Base-by-base conservation (phyloP, 2,888 invertebrate species). In the Morpho deidamia region DNA sequence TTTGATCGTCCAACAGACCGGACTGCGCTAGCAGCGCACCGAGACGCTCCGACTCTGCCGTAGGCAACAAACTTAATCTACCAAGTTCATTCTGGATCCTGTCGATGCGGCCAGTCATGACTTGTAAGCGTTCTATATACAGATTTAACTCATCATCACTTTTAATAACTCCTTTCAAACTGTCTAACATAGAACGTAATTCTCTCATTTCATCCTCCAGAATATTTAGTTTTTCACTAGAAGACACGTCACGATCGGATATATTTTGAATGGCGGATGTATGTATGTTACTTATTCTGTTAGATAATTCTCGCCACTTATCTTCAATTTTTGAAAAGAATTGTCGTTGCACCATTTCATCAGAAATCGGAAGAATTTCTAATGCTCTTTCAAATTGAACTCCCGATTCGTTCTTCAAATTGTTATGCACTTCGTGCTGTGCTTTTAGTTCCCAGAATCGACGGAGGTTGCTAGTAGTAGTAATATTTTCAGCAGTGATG, bases 391-490 rank as follows among this genome's bases (percentile, higher is more conserved):
- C 95, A 65, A 96, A 93, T 58, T 93, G 92, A 42, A 91, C 88
- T 11, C 93, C 92, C 0, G 95, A 93, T 64, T 95, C 95, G 56
- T 93, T 93, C 50, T 94, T 92, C 46, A 96, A 91, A 62, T 93
- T 93, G 64, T 95, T 95, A 74, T 96, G 92, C 23, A 96, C 92
- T 86, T 96, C 96, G 68, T 95, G 95, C 67, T 96, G 95, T 0
- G 96, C 96, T 77, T 96, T 96, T 44, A 96, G 79, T 81, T 96
- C 96, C 96, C 96, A 96, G 83, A 96, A 96, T 66, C 95, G 93
- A 64, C 95, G 92, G 79, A 96, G 93, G 67, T 95, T 94, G 50
- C 93, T 93, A 8, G 92, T 92, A 0, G 92, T 91, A 49, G 92
- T 92, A 11, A 92, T 90, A 35, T 92, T 91, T 58, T 93, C 93